A percentile compares a stretch with the other conserved stretches of the same genome.
Evolutionary conservation across 1,140 invertebrate species (phyloP).

Genomic region (Ostrea edulis): DNA sequence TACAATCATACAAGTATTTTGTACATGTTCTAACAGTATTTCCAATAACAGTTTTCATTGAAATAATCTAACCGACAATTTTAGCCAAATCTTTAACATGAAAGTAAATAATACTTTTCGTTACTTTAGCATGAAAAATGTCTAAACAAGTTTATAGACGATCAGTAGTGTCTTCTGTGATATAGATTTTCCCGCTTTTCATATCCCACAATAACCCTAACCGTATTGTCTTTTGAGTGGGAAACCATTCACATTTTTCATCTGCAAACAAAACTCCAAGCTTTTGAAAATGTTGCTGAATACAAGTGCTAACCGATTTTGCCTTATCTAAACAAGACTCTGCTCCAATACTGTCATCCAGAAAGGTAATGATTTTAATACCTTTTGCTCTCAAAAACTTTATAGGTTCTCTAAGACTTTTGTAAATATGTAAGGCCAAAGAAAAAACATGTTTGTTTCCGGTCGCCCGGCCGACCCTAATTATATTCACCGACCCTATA

Average conservation of each 20-base stretch:
- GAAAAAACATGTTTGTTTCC: too few relatives aligned
- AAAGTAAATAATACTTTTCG: constrained; percentile 7
- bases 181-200: constrained; percentile 27
- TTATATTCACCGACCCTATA: too few relatives aligned
- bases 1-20: constrained; percentile 40
- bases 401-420: too few relatives aligned
- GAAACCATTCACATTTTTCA: constrained; percentile 44
- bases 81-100: constrained; percentile 23
- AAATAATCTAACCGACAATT: constrained; percentile 42
- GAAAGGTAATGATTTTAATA: constrained; percentile 47
- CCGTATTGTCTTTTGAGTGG: constrained; percentile 16
- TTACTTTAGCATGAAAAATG: neutral
- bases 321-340: neutral
- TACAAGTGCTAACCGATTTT: neutral
- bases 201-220: constrained; percentile 44
- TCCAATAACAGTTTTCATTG: constrained; percentile 32
- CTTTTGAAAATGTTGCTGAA: constrained; percentile 21
- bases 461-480: too few relatives aligned
- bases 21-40: constrained; percentile 8
- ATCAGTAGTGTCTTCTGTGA: constrained; percentile 14
- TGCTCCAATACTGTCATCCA: constrained; percentile 51
- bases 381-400: constrained; percentile 45
- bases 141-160: neutral
- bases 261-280: constrained; percentile 45
- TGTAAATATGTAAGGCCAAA: too few relatives aligned